A percentile compares a stretch with the other conserved stretches of the same genome.
Conservation (phyloP, 1,140 invertebrate genomes). For the Nautilus pompilius region DNA sequence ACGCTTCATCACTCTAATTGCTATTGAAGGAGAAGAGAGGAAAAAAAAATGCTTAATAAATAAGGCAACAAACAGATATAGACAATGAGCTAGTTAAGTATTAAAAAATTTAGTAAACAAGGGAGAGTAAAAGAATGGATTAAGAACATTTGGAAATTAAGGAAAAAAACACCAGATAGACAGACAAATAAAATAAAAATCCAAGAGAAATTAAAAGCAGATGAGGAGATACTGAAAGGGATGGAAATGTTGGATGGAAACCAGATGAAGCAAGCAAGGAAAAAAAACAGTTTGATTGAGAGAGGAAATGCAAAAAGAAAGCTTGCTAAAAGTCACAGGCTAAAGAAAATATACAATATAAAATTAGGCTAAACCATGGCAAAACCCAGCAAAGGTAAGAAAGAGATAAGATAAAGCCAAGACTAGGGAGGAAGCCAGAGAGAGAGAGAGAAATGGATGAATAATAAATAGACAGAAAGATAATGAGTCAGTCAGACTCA, state of each 20-base stretch:
- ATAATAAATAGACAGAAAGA: too few species aligned
- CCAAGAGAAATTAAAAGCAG: background rate
- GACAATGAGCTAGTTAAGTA: background rate
- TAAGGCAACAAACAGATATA: slow-evolving; percentile 1
- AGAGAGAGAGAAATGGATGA: too few species aligned
- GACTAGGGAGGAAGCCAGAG: too few species aligned
- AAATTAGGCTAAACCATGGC: too few species aligned
- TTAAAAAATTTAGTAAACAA: slow-evolving; percentile 1
- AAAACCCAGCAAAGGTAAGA: too few species aligned
- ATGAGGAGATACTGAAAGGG: background rate
- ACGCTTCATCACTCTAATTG: too few species aligned
- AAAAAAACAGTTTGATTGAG: slow-evolving; percentile 1
- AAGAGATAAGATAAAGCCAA: too few species aligned
- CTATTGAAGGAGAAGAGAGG: too few species aligned
- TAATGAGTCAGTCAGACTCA: too few species aligned
- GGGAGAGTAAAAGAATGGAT: slow-evolving; percentile 6
- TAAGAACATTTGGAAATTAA: background rate
- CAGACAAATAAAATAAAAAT: background rate
- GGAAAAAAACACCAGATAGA: slow-evolving; percentile 4
- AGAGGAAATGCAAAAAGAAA: background rate
- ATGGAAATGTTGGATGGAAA: background rate
- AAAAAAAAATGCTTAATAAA: background rate
- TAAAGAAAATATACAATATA: too few species aligned
- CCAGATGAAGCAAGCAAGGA: background rate
- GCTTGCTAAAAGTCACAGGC: too few species aligned